A percentile compares a stretch with the other conserved stretches of the same genome.
phyloP scores from a whole-genome alignment of 2,888 invertebrate species.

The Phragmatobia fuliginosa region DNA sequence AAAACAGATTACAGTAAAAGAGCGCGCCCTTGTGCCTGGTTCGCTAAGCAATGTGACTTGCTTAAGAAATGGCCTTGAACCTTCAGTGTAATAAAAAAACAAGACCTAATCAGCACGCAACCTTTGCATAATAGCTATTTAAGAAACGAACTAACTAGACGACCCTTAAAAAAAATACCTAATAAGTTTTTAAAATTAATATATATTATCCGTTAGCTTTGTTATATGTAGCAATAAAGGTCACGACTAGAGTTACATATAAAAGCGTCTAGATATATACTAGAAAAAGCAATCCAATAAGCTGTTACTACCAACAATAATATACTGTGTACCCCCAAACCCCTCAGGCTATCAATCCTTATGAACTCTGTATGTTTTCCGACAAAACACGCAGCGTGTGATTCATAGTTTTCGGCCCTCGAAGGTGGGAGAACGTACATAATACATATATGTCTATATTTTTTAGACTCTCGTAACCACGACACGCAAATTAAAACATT shows the following conservation, averaged over 20 bases:
- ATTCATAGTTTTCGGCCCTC: slow-evolving; percentile 59
- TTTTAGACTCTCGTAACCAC: slow-evolving; percentile 18
- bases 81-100: slow-evolving; percentile 32
- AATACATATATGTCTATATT: slow-evolving; percentile 25
- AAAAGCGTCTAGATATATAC: slow-evolving; percentile 5
- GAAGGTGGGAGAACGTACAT: slow-evolving; percentile 26
- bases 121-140: slow-evolving; percentile 27
- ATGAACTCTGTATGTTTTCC: slow-evolving; percentile 57
- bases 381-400: slow-evolving; percentile 66
- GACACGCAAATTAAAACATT: no score
- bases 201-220: slow-evolving; percentile 22
- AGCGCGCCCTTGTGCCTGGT: slow-evolving; percentile 38
- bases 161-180: slow-evolving; percentile 20
- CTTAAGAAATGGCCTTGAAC: slow-evolving; percentile 50
- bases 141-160: slow-evolving; percentile 34
- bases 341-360: slow-evolving; percentile 67
- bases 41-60: slow-evolving; percentile 36
- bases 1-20: slow-evolving; percentile 37
- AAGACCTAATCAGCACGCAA: slow-evolving; percentile 47
- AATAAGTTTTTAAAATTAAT: slow-evolving; percentile 32
- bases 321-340: slow-evolving; percentile 33
- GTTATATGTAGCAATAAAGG: slow-evolving; percentile 37
- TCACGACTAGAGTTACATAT: slow-evolving; percentile 20
- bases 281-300: slow-evolving; percentile 45
- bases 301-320: slow-evolving; percentile 27